These are phyloP conservation scores for Callithrix jacchus DNA, from an alignment of 2,113 vertebrate genomes.

Conservation along the genomic window DNA sequence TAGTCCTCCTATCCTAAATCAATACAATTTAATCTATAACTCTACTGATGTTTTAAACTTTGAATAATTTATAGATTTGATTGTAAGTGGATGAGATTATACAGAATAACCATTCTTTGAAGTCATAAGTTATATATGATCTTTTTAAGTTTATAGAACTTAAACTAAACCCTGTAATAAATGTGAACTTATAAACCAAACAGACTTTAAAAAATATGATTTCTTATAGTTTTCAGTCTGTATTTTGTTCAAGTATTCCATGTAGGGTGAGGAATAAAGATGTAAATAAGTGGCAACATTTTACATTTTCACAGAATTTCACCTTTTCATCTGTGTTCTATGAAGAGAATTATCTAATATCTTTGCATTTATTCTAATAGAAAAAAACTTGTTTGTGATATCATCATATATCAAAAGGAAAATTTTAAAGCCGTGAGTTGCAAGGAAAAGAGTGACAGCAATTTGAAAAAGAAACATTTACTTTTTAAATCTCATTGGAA, in stretches of 20 bases:
- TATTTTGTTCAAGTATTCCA: neutral
- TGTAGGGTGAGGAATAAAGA: neutral
- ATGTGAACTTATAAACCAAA: neutral
- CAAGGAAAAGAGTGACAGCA: neutral
- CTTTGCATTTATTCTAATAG: neutral
- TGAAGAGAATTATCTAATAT: neutral
- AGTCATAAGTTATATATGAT: neutral
- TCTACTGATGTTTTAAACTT: neutral
- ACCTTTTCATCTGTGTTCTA: neutral
- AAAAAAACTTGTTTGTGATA: neutral
- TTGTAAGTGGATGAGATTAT: neutral
- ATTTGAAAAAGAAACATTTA: constrained; percentile 34
- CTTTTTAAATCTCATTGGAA: constrained; percentile 1
- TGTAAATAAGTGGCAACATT: neutral
- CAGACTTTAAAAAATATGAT: neutral
- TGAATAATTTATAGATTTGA: neutral
- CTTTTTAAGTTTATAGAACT: neutral
- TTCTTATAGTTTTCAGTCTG: neutral
- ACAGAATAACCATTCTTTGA: neutral
- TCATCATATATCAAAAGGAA: neutral
- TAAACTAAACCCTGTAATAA: neutral
- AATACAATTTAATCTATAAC: neutral
- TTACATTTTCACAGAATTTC: neutral
- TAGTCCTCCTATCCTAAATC: neutral
- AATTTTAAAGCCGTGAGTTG: constrained; percentile 4